A percentile compares a stretch with the other conserved stretches of the same genome.
phyloP scores from a whole-genome alignment of 2,113 vertebrate species.

The Todiramphus saurophagus region DNA sequence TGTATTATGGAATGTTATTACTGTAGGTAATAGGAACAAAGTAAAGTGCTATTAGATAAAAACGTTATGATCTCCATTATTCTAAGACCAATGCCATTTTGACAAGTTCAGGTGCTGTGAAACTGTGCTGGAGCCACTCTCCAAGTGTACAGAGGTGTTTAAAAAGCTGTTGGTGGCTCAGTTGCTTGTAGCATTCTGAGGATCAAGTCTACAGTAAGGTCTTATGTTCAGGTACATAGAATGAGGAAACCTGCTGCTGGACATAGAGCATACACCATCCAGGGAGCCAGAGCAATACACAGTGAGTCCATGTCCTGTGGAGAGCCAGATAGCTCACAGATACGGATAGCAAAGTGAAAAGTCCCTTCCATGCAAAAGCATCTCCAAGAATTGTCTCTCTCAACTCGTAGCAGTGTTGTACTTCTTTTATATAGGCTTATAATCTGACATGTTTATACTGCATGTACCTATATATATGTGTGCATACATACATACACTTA shows the following conservation, averaged over 20 bases:
- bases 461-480: accelerated
- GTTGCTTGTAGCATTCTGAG: neutral
- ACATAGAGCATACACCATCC: accelerated
- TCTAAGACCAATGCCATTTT: neutral
- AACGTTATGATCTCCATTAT: neutral
- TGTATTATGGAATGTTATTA: neutral
- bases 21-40: neutral
- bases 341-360: neutral
- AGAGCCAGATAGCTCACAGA: neutral
- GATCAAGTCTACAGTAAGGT: neutral
- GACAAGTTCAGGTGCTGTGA: neutral
- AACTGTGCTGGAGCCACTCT: neutral
- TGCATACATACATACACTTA: too few relatives aligned
- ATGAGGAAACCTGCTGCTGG: neutral
- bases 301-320: accelerated
- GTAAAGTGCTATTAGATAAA: neutral
- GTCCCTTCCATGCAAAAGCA: neutral
- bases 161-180: neutral
- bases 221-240: neutral
- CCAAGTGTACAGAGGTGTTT: neutral
- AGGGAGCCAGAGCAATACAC: neutral
- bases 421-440: neutral
- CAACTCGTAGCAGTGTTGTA: neutral
- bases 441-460: neutral
- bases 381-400: neutral